These are phyloP conservation scores for Erebia palarica DNA, from an alignment of 2,888 invertebrate species.

Conservation along the genomic window DNA sequence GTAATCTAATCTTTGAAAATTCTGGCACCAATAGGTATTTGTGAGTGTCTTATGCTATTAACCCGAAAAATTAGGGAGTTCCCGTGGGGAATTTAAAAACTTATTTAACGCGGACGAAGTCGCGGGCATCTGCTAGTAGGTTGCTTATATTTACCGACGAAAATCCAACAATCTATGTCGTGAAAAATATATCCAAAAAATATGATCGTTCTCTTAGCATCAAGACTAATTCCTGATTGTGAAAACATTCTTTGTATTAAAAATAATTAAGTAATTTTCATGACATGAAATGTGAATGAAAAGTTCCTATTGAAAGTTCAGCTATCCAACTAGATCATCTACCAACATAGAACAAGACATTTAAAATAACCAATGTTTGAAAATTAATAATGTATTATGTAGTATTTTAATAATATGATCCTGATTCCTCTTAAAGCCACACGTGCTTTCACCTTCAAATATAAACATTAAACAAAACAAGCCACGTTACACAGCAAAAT, in stretches of 20 bases:
- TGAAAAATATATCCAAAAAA: neutral
- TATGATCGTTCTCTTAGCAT: slow-evolving; percentile 28
- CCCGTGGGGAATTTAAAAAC: too few relatives aligned
- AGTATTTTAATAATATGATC: slow-evolving; percentile 44
- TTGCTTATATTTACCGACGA: too few relatives aligned
- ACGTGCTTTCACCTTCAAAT: slow-evolving; percentile 53
- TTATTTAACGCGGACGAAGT: too few relatives aligned
- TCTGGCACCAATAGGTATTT: too few relatives aligned
- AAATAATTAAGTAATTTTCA: neutral
- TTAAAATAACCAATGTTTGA: neutral
- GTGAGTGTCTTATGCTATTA: too few relatives aligned
- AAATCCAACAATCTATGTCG: too few relatives aligned
- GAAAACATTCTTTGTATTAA: neutral
- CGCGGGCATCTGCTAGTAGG: too few relatives aligned
- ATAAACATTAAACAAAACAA: slow-evolving; percentile 41
- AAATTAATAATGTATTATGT: neutral
- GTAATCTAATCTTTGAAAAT: too few relatives aligned
- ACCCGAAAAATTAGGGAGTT: too few relatives aligned
- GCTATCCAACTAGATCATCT: neutral
- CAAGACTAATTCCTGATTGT: neutral
- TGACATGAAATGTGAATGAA: neutral
- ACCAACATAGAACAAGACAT: neutral
- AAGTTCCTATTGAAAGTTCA: neutral
- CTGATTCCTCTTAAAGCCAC: slow-evolving; percentile 50
- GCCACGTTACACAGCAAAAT: slow-evolving; percentile 28